Base-by-base conservation (phyloP, 2,888 invertebrate species). In the Archips xylosteana region DNA sequence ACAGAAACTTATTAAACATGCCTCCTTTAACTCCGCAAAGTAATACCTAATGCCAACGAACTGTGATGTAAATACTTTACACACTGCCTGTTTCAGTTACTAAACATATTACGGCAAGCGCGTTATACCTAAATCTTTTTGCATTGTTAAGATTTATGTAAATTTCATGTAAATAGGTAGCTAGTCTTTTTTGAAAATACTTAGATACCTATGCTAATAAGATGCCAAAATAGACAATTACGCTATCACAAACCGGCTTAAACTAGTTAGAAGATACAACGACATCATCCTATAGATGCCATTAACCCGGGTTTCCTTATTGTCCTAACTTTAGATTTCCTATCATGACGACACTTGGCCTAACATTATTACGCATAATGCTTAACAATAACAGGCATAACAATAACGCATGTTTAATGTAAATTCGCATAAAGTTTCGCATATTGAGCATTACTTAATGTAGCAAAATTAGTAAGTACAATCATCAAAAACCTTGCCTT, bases 181-280 rank as follows among this genome's bases (percentile, higher is more conserved):
- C 2, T 23, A 9, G 8, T 15, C 9, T 23, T 23, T 54, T 54
- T 54, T 49, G n/a, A 54, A 23, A 54, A 51, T 51, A n/a, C n/a
- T n/a, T n/a, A 49, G 12, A n/a, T n/a, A 54, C 0, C 23, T 54
- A 54, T 54, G 54, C 8, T 54, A 23, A 54, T 54, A 54, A 23
- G 8, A 54, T 15, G 23, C 9, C 54, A 23, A 54, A 23, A 54
- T 23, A 54, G 15, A 9, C 54, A 23, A 23, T 23, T 23, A 23
- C 23, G 23, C 1, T 23, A 23, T 23, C 23, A 23, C 23, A 23
- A 23, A 1, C 23, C 23, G 23, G 23, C 23, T 54, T 12, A 51
- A 51, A 12, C n/a, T 15, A 51, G 49, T 51, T n/a, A 51, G n/a
- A 51, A 51, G 49, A 15, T 51, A 51, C n/a, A 51, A 51, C n/a